Conservation (phyloP, 2,113 vertebrate genomes). For the chimpanzee (Pan troglodytes) region DNA sequence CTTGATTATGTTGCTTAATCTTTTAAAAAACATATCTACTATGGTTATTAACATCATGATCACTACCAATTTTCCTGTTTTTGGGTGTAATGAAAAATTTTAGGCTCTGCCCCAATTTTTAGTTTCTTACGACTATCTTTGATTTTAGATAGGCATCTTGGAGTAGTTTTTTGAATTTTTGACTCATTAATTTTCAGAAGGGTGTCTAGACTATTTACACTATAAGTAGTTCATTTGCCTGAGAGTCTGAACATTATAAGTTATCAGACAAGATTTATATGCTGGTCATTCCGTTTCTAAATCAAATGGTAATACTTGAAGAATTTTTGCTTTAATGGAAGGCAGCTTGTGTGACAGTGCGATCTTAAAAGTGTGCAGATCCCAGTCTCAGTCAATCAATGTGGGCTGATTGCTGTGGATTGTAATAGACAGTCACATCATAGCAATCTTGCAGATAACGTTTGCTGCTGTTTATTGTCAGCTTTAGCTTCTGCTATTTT, state of each 20-base stretch:
- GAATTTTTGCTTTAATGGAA: background rate
- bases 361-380: background rate
- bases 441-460: background rate
- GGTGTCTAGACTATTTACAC: background rate
- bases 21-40: background rate
- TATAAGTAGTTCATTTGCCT: background rate
- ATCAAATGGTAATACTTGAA: background rate
- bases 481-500: slow-evolving; percentile 2
- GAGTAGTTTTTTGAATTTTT: slow-evolving; percentile 22
- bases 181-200: background rate
- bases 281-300: background rate
- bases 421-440: background rate
- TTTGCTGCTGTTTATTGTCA: background rate
- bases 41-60: background rate
- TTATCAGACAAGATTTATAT: background rate
- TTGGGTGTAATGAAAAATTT: background rate
- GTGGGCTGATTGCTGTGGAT: background rate
- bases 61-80: background rate
- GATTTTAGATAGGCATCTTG: slow-evolving; percentile 1
- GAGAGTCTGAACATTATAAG: background rate
- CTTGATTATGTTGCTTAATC: background rate
- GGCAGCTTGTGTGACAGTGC: background rate
- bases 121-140: background rate
- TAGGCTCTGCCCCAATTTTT: background rate
- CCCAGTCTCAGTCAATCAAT: background rate